Percentiles rank a stretch among this genome's conserved stretches.
These are phyloP conservation scores for Apeira syringaria DNA, from an alignment of 2,888 invertebrate genomes.

Conservation along the genomic window DNA sequence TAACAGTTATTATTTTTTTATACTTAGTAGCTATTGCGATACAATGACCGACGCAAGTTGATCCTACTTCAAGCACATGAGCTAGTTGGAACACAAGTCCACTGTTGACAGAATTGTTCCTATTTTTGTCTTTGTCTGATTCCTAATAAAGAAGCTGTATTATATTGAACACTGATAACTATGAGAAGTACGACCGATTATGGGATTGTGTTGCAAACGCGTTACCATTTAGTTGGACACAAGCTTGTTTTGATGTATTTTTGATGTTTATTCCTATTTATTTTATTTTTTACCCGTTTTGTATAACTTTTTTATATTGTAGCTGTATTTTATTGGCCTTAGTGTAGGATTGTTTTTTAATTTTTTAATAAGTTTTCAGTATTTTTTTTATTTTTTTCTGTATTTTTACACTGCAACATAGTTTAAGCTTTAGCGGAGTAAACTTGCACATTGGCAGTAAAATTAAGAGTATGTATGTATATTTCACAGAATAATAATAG, in stretches of 20 bases:
- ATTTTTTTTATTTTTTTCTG: constrained; percentile 53
- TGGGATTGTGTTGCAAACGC: constrained; percentile 6
- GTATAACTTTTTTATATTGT: constrained; percentile 63
- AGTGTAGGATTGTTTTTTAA: constrained; percentile 29
- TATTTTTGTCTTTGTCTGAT: no score
- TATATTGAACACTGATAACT: no score
- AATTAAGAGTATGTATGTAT: constrained; percentile 52
- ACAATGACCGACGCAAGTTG: no score
- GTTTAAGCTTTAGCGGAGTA: constrained; percentile 32
- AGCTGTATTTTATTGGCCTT: constrained; percentile 13
- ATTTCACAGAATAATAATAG: constrained; percentile 41
- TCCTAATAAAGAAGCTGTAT: no score
- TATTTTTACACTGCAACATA: constrained; percentile 57
- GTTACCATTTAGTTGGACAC: constrained; percentile 39
- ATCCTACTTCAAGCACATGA: no score
- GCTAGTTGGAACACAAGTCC: no score
- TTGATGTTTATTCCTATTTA: constrained; percentile 64
- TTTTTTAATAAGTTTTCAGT: constrained; percentile 45
- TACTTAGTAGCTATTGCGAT: no score
- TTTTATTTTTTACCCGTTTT: constrained; percentile 50
- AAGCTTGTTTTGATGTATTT: constrained; percentile 72
- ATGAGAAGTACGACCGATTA: background rate
- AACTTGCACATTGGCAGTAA: constrained; percentile 63
- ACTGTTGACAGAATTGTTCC: no score
- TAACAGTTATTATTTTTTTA: no score